Percentiles rank a stretch among this genome's conserved stretches.
These are phyloP conservation scores for Pelecanoides urinatrix DNA, from an alignment of 2,113 vertebrate species.

Conservation along the genomic window DNA sequence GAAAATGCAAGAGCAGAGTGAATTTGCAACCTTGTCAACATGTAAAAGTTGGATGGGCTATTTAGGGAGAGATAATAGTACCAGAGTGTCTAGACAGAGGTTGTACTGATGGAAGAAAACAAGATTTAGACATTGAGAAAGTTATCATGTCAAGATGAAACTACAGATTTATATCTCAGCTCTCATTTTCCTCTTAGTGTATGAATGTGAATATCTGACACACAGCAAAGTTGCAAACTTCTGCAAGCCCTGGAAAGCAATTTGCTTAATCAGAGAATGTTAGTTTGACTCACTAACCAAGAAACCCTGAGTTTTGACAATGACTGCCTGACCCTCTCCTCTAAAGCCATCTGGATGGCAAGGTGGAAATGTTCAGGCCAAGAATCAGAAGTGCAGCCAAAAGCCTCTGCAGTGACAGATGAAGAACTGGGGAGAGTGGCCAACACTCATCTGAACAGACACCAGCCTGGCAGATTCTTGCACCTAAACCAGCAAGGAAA, in stretches of 20 bases:
- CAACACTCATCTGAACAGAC: rapidly evolving
- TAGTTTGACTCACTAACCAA: neutral
- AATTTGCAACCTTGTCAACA: neutral
- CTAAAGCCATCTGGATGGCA: neutral
- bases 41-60: rapidly evolving
- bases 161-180: neutral
- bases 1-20: neutral
- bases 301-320: neutral
- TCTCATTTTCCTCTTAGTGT: neutral
- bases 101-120: neutral
- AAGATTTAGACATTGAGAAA: neutral
- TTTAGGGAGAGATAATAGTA: neutral
- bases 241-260: neutral
- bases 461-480: neutral
- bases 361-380: neutral
- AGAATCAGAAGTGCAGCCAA: neutral
- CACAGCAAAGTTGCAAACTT: neutral
- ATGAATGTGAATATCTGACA: neutral
- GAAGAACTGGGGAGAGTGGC: neutral
- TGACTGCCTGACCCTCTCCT: neutral
- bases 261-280: neutral
- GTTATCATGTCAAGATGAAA: neutral
- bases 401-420: neutral
- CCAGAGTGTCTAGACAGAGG: neutral
- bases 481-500: neutral